These are phyloP conservation scores for Vulpes vulpes DNA, from an alignment of 2,113 vertebrate genomes.

Conservation along the genomic window DNA sequence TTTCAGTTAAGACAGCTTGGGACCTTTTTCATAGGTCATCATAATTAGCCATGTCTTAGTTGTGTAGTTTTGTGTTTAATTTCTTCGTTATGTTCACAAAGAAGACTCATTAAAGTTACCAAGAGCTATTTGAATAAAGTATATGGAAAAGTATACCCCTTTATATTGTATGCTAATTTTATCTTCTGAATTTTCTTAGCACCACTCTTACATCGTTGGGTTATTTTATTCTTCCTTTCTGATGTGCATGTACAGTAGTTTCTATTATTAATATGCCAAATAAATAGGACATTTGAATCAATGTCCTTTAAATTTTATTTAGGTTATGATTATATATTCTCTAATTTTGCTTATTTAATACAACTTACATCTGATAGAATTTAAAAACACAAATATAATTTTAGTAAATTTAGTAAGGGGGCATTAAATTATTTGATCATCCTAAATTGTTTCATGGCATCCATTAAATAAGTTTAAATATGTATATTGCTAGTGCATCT, in stretches of 20 bases:
- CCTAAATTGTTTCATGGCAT: constrained; percentile 45
- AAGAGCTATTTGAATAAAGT: background rate
- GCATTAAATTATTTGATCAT: constrained; percentile 54
- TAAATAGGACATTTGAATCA: constrained; percentile 46
- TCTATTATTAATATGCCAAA: constrained; percentile 55
- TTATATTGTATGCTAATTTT: constrained; percentile 22
- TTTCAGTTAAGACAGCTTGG: constrained; percentile 47
- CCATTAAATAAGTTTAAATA: constrained; percentile 47
- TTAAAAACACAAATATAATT: constrained; percentile 64
- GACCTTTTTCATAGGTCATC: constrained; percentile 43
- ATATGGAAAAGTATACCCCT: background rate
- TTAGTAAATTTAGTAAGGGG: constrained; percentile 64
- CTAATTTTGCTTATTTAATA: constrained; percentile 61
- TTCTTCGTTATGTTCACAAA: constrained; percentile 53
- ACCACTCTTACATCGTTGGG: constrained; percentile 25
- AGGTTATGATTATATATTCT: background rate
- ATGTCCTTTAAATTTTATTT: constrained; percentile 60
- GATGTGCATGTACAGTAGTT: background rate
- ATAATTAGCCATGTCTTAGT: constrained; percentile 52
- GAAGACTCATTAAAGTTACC: constrained; percentile 48
- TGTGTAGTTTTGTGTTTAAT: constrained; percentile 64
- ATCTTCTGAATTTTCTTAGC: constrained; percentile 54
- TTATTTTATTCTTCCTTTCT: constrained; percentile 53
- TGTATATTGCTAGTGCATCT: background rate
- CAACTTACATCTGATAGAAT: constrained; percentile 55